These are phyloP conservation scores for Tinamus major DNA, from an alignment of 2,797 vertebrate genomes.

Conservation along the genomic window DNA sequence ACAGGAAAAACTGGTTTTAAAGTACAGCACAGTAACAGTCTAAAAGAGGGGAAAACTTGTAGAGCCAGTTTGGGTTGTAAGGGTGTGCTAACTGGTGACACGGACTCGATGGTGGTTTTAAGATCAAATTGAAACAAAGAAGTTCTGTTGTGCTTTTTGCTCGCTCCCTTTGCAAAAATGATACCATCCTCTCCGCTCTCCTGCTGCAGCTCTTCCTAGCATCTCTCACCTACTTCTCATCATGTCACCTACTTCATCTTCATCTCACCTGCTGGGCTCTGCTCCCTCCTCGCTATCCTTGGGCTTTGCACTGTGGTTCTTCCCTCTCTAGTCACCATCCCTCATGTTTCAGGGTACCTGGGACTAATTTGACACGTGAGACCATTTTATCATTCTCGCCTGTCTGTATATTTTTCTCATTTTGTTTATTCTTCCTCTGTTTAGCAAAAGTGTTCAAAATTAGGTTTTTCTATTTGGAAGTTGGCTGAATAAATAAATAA, in stretches of 20 bases:
- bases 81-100: conserved; percentile 57
- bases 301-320: background rate
- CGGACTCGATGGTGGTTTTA: conserved; percentile 12
- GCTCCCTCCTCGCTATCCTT: background rate
- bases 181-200: background rate
- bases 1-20: conserved; percentile 74
- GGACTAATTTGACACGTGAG: background rate
- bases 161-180: background rate
- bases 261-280: background rate
- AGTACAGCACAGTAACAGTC: conserved; percentile 25
- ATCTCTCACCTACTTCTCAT: background rate
- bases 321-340: background rate
- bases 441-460: background rate
- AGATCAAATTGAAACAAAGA: conserved; percentile 51
- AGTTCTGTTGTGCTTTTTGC: conserved; percentile 7
- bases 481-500: background rate
- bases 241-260: background rate
- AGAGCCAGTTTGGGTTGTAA: conserved; percentile 58
- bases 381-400: too few relatives aligned
- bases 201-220: background rate
- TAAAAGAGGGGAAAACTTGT: conserved; percentile 47
- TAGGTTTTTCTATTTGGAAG: background rate
- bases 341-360: background rate
- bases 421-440: background rate
- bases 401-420: background rate